Evolutionary conservation across 2,113 vertebrate species (phyloP).

Genomic region (Motacilla alba): DNA sequence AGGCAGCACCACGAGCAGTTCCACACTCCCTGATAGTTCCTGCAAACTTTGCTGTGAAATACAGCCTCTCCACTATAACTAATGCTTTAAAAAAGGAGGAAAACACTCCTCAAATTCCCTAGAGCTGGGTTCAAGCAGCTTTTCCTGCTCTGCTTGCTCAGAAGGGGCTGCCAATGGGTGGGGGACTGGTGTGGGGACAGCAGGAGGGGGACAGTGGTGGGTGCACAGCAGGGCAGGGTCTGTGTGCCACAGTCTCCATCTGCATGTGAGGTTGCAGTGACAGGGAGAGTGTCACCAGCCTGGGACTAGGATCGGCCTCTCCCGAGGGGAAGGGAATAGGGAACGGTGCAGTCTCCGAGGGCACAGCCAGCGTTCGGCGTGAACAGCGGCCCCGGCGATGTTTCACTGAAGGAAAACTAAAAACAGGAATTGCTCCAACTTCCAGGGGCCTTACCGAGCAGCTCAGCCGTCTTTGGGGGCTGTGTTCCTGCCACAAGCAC

Average conservation of each 20-base stretch:
- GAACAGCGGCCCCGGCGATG: fast-evolving
- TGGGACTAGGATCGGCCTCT: not conserved
- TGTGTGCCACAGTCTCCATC: not conserved
- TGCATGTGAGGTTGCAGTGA: not conserved
- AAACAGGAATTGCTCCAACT: not conserved
- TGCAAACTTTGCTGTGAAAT: not conserved
- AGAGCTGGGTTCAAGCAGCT: not conserved
- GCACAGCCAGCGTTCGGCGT: not conserved
- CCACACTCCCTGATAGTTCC: not conserved
- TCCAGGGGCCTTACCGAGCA: not conserved
- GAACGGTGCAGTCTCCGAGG: not conserved
- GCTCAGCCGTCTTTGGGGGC: not conserved
- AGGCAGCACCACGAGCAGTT: conserved; percentile 33
- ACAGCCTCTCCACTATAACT: not conserved
- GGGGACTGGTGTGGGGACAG: not conserved
- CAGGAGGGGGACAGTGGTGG: not conserved
- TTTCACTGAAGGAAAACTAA: not conserved
- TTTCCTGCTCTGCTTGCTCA: not conserved
- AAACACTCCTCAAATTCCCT: not conserved
- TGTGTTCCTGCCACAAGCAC: not conserved
- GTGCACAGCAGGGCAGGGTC: not conserved
- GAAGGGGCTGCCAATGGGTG: not conserved
- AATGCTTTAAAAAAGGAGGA: not conserved
- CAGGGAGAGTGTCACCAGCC: not conserved
- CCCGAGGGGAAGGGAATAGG: not conserved